phyloP scores from a whole-genome alignment of 2,797 vertebrate genomes.

The Ambastaia sidthimunki region DNA sequence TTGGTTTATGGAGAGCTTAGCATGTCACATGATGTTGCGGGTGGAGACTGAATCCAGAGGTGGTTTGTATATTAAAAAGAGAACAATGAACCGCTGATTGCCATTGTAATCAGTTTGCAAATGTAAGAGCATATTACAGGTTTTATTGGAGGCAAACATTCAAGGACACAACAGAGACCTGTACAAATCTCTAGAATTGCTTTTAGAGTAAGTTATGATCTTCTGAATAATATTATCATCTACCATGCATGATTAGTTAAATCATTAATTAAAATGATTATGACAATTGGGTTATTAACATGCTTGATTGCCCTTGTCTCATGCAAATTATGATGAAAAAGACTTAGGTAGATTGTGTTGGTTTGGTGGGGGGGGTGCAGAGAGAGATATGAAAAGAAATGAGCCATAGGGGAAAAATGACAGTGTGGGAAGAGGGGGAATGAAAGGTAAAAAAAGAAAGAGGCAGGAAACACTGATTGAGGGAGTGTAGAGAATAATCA shows the following conservation, averaged over 20 bases:
- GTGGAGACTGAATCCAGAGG: not conserved
- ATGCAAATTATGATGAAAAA: constrained; percentile 21
- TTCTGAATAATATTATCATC: constrained; percentile 40
- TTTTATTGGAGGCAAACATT: not conserved
- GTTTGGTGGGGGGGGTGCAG: not conserved
- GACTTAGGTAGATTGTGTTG: not conserved
- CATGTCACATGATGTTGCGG: not conserved
- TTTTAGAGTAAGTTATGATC: constrained; percentile 24
- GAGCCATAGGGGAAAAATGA: constrained; percentile 16
- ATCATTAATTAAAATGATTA: constrained; percentile 45
- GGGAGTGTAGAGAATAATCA: constrained; percentile 42
- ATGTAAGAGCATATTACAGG: constrained; percentile 7
- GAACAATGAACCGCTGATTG: constrained; percentile 11
- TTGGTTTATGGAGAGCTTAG: not conserved
- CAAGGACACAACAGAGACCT: constrained; percentile 28
- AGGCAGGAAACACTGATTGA: constrained; percentile 16
- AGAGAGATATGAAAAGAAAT: constrained; percentile 27
- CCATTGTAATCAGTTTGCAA: constrained; percentile 13
- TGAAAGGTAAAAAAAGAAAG: not conserved
- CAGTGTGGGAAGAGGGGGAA: not conserved
- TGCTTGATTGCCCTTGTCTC: constrained; percentile 41
- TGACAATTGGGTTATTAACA: constrained; percentile 52
- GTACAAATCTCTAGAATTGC: constrained; percentile 7
- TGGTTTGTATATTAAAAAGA: not conserved
- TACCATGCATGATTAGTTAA: constrained; percentile 25